Conservation (phyloP, 2,888 invertebrate species). For the Catocala sponsa region DNA sequence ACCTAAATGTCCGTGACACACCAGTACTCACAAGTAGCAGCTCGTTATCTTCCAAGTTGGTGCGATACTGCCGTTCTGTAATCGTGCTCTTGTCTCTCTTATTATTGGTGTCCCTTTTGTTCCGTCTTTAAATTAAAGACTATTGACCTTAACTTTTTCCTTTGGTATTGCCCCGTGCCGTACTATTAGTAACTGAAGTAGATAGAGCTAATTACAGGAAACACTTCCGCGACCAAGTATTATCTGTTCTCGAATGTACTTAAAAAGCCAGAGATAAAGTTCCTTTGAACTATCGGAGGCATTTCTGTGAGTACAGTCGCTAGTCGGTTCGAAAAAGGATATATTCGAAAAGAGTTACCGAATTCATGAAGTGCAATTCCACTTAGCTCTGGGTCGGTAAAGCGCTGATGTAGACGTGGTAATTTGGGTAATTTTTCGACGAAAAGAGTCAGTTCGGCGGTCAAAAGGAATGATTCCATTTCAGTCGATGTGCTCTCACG, state of each 20-base stretch:
- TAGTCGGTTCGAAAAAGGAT: slow-evolving; percentile 25
- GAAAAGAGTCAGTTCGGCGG: slow-evolving; percentile 70
- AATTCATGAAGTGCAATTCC: slow-evolving; percentile 56
- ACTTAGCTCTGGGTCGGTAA: slow-evolving; percentile 54
- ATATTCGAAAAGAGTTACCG: slow-evolving; percentile 46
- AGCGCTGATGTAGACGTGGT: slow-evolving; percentile 61
- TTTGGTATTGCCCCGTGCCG: slow-evolving; percentile 52
- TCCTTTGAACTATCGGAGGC: slow-evolving; percentile 29
- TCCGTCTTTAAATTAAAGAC: slow-evolving; percentile 80
- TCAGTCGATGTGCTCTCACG: slow-evolving; percentile 76
- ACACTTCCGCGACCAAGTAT: slow-evolving; percentile 49
- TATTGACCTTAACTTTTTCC: slow-evolving; percentile 77
- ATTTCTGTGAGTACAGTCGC: slow-evolving; percentile 14
- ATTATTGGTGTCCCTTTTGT: slow-evolving; percentile 80
- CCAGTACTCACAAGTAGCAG: slow-evolving; percentile 21
- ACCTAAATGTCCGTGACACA: slow-evolving; percentile 25
- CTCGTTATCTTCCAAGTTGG: slow-evolving; percentile 59
- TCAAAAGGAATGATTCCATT: slow-evolving; percentile 81
- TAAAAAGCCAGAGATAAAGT: slow-evolving; percentile 27
- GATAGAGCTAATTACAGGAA: slow-evolving; percentile 58
- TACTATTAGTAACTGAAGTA: slow-evolving; percentile 67
- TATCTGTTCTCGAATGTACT: slow-evolving; percentile 34
- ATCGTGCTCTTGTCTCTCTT: slow-evolving; percentile 72
- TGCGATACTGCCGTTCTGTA: slow-evolving; percentile 68
- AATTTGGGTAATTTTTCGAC: slow-evolving; percentile 72